Percentiles rank a stretch among this genome's conserved stretches.
Conservation (phyloP, 1,140 invertebrate genomes). For the Brachionus rotundiformis region DNA sequence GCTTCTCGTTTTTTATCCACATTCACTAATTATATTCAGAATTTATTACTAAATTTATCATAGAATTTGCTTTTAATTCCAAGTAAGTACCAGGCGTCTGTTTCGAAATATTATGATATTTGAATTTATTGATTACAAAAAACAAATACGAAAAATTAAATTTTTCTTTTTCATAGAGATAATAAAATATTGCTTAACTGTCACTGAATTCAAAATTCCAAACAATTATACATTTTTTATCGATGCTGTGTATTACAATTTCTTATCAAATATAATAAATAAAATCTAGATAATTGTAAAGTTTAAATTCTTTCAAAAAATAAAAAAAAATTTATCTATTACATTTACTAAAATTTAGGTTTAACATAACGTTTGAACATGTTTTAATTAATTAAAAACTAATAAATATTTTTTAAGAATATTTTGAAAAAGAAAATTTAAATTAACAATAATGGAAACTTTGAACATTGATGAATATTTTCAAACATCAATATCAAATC, state of each 20-base stretch:
- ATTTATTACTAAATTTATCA: not conserved
- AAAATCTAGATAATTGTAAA: not conserved
- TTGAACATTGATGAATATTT: constrained; percentile 33
- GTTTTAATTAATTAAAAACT: not conserved
- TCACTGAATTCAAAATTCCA: too few relatives aligned
- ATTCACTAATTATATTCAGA: not conserved
- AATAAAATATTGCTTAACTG: too few relatives aligned
- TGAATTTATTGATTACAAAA: not conserved
- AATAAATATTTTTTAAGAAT: not conserved
- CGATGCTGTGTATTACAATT: too few relatives aligned
- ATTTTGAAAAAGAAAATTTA: not conserved
- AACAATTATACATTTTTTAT: too few relatives aligned
- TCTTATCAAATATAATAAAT: too few relatives aligned
- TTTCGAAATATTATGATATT: not conserved
- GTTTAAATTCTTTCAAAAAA: not conserved
- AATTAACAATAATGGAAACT: not conserved
- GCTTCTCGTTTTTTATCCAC: not conserved
- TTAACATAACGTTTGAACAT: not conserved
- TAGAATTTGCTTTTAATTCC: not conserved
- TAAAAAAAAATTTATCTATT: not conserved
- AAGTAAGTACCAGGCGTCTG: not conserved
- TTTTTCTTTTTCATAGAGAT: too few relatives aligned
- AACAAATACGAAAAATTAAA: too few relatives aligned
- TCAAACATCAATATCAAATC: constrained; percentile 1
- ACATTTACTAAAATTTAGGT: constrained; percentile 5